Conservation (phyloP, 2,888 invertebrate genomes). For the Diploptera punctata region DNA sequence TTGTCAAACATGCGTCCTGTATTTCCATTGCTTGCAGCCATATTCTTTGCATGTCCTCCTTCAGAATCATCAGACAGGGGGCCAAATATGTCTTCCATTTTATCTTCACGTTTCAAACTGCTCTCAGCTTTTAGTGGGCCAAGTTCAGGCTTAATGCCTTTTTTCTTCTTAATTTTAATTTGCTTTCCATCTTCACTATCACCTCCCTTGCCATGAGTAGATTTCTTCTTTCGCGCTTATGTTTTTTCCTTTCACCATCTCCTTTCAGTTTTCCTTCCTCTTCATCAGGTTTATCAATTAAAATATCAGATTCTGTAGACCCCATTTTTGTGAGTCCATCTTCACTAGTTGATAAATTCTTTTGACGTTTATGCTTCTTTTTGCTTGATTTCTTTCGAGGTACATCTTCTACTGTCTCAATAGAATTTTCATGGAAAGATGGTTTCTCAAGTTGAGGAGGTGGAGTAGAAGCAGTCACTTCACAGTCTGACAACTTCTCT, state of each 20-base stretch:
- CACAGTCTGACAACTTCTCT: conserved; percentile 57
- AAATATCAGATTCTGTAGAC: neutral
- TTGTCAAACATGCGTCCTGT: conserved; percentile 44
- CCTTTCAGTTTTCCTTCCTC: conserved; percentile 51
- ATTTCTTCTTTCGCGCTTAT: conserved; percentile 47
- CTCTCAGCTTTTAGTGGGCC: conserved; percentile 36
- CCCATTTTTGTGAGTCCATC: conserved; percentile 52
- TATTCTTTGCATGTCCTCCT: conserved; percentile 45
- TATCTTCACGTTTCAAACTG: conserved; percentile 69
- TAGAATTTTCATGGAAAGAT: conserved; percentile 30
- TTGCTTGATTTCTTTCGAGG: conserved; percentile 76
- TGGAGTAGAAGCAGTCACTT: conserved; percentile 56
- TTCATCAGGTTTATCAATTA: conserved; percentile 45
- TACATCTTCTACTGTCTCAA: conserved; percentile 46
- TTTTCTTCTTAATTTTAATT: conserved; percentile 54
- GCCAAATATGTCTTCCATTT: conserved; percentile 90
- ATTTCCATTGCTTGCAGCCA: conserved; percentile 25
- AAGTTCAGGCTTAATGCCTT: conserved; percentile 41
- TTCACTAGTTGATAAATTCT: conserved; percentile 65
- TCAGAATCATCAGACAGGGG: conserved; percentile 78
- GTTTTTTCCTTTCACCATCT: conserved; percentile 54
- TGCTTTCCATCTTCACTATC: conserved; percentile 54
- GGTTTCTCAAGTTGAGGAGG: conserved; percentile 38
- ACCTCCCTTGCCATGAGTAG: conserved; percentile 46
- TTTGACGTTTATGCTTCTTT: conserved; percentile 83